Evolutionary conservation across 2,888 invertebrate genomes (phyloP), one percentile per base, ranked within the genome.

Genomic region (Orgyia antiqua): DNA sequence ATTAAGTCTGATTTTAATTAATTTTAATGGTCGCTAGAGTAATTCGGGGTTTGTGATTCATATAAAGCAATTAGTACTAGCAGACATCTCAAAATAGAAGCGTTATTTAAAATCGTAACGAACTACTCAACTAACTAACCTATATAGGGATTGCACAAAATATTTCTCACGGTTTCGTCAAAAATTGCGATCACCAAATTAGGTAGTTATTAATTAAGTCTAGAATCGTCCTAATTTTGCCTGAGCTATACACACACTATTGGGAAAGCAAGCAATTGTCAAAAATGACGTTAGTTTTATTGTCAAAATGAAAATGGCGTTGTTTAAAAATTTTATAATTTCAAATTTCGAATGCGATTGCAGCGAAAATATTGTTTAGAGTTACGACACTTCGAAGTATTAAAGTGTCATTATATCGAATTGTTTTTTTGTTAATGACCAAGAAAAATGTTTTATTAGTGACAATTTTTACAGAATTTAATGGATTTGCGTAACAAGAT

Each of bases 111-210:
- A 7, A 2, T 18, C 7, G 12, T 13, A 9, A 27, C 27, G 32
- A 27, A 18, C 24, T 32, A 38, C 31, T 39, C 36, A 37, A 15
- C 20, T 39, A 44, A 29, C 4, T 12, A n/a, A 11, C 17, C 50
- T 45, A 30, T 51, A 40, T 54, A 44, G 30, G 42, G 49, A 38
- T 3, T 13, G 34, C 33, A 42, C 36, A 24, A 27, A 28, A 13
- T 17, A 31, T 33, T 48, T 47, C 42, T 40, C 39, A 45, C 36
- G 29, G 37, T 36, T 39, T 33, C 31, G 17, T 36, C 33, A 32
- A 46, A 48, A 49, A 58, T 56, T 45, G 48, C 38, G 38, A 26
- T n/a, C 10, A 10, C 30, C 53, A 36, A 44, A 51, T 20, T n/a
- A 20, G 18, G 18, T 18, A 20, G n/a, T 8, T n/a, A 20, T 20